These are phyloP conservation scores for Tichodroma muraria DNA, from an alignment of 2,113 vertebrate genomes.

Conservation along the genomic window DNA sequence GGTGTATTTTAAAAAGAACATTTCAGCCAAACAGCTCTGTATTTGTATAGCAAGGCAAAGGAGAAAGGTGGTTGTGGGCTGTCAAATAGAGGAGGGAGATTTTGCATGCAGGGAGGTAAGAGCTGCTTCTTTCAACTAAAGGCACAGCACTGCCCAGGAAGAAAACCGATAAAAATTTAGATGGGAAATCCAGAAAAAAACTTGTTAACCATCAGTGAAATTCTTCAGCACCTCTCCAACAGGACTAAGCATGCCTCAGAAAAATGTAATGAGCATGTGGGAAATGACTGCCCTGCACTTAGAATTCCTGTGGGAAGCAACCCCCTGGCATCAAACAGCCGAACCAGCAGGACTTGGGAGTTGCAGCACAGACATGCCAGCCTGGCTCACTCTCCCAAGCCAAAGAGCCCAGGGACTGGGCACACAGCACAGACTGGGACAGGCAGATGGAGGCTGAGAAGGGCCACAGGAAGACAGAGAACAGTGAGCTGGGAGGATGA, in stretches of 20 bases:
- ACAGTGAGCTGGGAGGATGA: not conserved
- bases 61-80: not conserved
- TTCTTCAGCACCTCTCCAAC: not conserved
- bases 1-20: not conserved
- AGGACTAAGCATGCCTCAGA: not conserved
- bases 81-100: not conserved
- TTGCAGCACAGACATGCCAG: fast-evolving
- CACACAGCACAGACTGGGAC: not conserved
- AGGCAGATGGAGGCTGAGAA: not conserved
- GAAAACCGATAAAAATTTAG: not conserved
- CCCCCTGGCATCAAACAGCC: not conserved
- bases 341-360: not conserved
- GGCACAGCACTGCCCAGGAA: not conserved
- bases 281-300: not conserved
- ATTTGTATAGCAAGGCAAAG: not conserved
- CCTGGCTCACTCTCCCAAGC: not conserved
- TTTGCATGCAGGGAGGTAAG: not conserved
- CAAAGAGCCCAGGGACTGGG: not conserved
- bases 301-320: not conserved
- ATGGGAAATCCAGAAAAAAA: not conserved
- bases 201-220: not conserved
- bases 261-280: not conserved
- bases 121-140: not conserved
- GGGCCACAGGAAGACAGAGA: not conserved
- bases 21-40: not conserved